These are phyloP conservation scores for Drosophila pseudoananassae DNA, from an alignment of 1,140 invertebrate species.

Conservation along the genomic window DNA sequence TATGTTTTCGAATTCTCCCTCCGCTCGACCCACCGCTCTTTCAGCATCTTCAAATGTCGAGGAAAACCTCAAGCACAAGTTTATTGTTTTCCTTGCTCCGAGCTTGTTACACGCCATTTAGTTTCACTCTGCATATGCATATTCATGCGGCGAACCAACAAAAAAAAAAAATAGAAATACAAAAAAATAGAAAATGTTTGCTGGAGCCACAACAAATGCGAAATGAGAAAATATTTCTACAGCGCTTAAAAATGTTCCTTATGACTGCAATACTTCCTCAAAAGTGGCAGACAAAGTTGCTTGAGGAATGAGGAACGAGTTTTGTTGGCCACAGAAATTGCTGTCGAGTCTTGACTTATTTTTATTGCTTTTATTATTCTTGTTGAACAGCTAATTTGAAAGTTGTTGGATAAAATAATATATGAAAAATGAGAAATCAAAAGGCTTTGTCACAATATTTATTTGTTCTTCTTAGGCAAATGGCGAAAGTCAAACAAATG, in stretches of 20 bases:
- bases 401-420: conserved; percentile 35
- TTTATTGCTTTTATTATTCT: conserved; percentile 34
- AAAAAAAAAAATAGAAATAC: conserved; percentile 1
- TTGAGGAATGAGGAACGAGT: conserved; percentile 29
- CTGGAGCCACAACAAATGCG: conserved; percentile 29
- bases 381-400: conserved; percentile 61
- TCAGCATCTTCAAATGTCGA: conserved; percentile 14
- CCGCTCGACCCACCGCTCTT: background rate
- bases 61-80: conserved; percentile 5
- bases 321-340: conserved; percentile 58
- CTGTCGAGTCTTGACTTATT: conserved; percentile 45
- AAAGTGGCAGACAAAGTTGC: conserved; percentile 51
- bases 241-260: conserved; percentile 20
- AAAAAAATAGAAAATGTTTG: conserved; percentile 44
- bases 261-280: conserved; percentile 39
- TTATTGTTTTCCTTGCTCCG: conserved; percentile 29
- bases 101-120: conserved; percentile 76
- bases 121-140: conserved; percentile 65
- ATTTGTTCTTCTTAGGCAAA: conserved; percentile 31
- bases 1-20: conserved; percentile 59
- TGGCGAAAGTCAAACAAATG: conserved; percentile 1
- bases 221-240: conserved; percentile 59
- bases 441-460: conserved; percentile 30
- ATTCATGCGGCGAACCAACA: conserved; percentile 23
- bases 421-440: conserved; percentile 47